Evolutionary conservation across 2,797 vertebrate species (phyloP), one percentile per base, ranked within the genome.

Genomic region (Apodemus agrarius): DNA sequence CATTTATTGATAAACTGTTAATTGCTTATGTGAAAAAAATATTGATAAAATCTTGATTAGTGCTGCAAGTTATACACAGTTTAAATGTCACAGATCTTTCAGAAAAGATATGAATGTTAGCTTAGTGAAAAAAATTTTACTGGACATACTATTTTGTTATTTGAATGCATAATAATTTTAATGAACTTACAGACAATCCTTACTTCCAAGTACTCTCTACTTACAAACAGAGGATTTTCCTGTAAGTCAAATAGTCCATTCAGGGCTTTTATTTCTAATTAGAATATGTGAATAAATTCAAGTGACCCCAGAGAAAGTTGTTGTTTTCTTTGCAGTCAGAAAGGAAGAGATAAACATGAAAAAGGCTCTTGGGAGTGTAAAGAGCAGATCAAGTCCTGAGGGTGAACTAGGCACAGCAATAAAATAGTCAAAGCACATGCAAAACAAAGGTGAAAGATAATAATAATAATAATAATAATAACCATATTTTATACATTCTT

Each of bases 251-350:
- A 92, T 79, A 76, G 63, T 24, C 67, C 90, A 96, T 95, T 97
- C 75, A 95, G 34, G 80, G 93, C 24, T 90, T 95, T 91, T 89
- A 91, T 93, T 84, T 96, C 75, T 57, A 95, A 95, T 97, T 96
- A 97, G 85, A 97, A 93, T 78, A 89, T 93, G 52, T 96, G 84
- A 91, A 92, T 91, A 89, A 86, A 96, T 92, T 96, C 43, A 78
- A 94, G 57, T 91, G 90, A 94, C 59, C 49, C 79, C 89, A 61
- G 26, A 84, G 31, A 91, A 97, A 82, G 65, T 67, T 89, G 92
- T 83, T 93, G n/a, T 93, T 91, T 93, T 46, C 29, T 85, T 90
- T 94, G 37, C 37, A 34, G 1, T 24, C 57, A 84, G 24, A 59
- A 83, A 85, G 13, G 65, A 90, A 43, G 54, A 93, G 54, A 90